phyloP scores from a whole-genome alignment of 64 coral and sea anemone genomes.

The Hydrozoanthus tunicans region DNA sequence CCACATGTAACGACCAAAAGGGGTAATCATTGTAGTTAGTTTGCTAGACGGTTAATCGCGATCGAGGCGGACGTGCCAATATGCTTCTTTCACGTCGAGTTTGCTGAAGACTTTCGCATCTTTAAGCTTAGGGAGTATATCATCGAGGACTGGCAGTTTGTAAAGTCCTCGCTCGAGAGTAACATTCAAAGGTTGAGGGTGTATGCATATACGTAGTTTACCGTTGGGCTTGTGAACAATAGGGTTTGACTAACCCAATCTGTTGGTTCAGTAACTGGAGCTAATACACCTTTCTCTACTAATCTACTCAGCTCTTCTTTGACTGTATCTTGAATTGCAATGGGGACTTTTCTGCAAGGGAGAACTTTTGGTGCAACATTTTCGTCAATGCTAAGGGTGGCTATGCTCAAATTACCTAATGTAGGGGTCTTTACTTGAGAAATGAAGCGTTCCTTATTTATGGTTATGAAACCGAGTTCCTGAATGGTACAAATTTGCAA shows the following conservation, averaged over 20 bases:
- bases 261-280: background rate
- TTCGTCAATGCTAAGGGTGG: too few species aligned
- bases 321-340: too few species aligned
- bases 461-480: conserved; percentile 43
- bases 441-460: conserved; percentile 11
- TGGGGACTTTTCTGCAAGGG: too few species aligned
- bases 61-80: background rate
- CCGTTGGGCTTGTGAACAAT: background rate
- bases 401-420: too few species aligned
- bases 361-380: too few species aligned
- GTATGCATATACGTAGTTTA: conserved; percentile 19
- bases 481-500: background rate
- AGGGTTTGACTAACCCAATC: background rate
- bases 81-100: background rate
- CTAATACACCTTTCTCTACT: background rate
- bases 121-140: background rate
- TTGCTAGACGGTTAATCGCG: background rate
- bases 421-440: too few species aligned
- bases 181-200: background rate
- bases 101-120: conserved; percentile 57
- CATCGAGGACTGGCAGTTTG: background rate
- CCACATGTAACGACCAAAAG: background rate
- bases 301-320: too few species aligned
- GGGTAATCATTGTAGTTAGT: background rate
- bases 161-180: conserved; percentile 40